Percentiles rank a stretch among this genome's conserved stretches.
Evolutionary conservation across 1,140 invertebrate genomes (phyloP).

Genomic region (Caenorhabditis brenneri): DNA sequence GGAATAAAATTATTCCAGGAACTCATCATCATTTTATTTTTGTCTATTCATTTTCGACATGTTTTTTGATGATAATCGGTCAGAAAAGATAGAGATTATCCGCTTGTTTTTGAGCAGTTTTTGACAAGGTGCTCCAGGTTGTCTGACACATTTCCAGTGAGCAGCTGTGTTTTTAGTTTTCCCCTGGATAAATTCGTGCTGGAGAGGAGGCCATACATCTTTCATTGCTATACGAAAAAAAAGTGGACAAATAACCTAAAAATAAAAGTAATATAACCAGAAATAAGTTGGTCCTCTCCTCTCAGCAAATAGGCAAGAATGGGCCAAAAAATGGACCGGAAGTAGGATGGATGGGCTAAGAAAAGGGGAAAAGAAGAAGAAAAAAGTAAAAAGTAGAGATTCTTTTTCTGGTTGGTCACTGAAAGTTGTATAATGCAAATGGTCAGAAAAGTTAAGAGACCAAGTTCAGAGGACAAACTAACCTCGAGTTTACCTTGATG

Average conservation of each 20-base stretch:
- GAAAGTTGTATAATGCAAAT: neutral
- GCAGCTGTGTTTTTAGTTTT: neutral
- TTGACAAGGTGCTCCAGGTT: neutral
- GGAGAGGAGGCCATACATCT: neutral
- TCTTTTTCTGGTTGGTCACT: neutral
- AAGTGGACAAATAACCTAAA: neutral
- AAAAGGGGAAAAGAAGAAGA: neutral
- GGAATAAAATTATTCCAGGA: neutral
- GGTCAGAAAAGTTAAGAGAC: neutral
- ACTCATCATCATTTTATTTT: neutral
- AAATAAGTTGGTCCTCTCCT: neutral
- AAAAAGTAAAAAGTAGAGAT: neutral
- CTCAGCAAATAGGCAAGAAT: neutral
- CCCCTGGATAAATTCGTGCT: too few species aligned
- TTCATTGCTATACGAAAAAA: slow-evolving; percentile 1
- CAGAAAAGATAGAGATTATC: neutral
- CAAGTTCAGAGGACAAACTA: too few species aligned
- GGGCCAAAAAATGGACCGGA: neutral
- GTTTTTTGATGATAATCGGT: neutral
- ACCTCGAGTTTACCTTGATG: too few species aligned
- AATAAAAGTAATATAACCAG: slow-evolving; percentile 20
- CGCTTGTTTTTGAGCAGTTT: neutral
- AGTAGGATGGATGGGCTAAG: neutral
- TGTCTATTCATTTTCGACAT: neutral
- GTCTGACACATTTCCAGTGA: too few species aligned